Conservation (phyloP, 1,140 invertebrate genomes). For the Wasmannia auropunctata region DNA sequence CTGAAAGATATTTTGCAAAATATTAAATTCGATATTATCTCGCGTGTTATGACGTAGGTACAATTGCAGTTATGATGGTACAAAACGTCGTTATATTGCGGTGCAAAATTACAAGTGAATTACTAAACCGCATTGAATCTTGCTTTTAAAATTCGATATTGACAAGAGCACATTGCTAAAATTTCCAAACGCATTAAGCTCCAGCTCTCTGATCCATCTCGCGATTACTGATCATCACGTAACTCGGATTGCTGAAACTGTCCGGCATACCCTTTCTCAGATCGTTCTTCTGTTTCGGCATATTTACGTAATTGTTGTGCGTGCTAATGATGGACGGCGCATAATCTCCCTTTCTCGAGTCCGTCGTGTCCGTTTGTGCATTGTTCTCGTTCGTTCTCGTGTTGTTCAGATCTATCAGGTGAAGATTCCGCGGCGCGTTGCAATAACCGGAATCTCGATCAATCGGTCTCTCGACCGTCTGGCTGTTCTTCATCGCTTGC, state of each 20-base stretch:
- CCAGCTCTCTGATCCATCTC: slow-evolving; percentile 52
- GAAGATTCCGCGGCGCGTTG: slow-evolving; percentile 77
- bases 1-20: background rate
- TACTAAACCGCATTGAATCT: background rate
- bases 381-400: slow-evolving; percentile 24
- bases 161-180: background rate
- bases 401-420: slow-evolving; percentile 72
- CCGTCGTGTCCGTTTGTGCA: background rate
- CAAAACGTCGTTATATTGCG: background rate
- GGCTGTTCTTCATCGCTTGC: slow-evolving; percentile 67
- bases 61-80: background rate
- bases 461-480: slow-evolving; percentile 4
- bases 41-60: background rate
- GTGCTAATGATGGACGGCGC: slow-evolving; percentile 81
- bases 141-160: background rate
- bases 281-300: slow-evolving; percentile 86
- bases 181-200: slow-evolving; percentile 22
- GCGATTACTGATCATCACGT: slow-evolving; percentile 74
- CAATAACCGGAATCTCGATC: slow-evolving; percentile 79
- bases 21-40: background rate
- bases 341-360: slow-evolving; percentile 54
- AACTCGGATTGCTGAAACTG: slow-evolving; percentile 85
- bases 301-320: slow-evolving; percentile 87
- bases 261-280: slow-evolving; percentile 82
- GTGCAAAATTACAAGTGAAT: background rate